Base-by-base conservation (phyloP, 1,140 invertebrate genomes). In the Saxidomus purpurata region DNA sequence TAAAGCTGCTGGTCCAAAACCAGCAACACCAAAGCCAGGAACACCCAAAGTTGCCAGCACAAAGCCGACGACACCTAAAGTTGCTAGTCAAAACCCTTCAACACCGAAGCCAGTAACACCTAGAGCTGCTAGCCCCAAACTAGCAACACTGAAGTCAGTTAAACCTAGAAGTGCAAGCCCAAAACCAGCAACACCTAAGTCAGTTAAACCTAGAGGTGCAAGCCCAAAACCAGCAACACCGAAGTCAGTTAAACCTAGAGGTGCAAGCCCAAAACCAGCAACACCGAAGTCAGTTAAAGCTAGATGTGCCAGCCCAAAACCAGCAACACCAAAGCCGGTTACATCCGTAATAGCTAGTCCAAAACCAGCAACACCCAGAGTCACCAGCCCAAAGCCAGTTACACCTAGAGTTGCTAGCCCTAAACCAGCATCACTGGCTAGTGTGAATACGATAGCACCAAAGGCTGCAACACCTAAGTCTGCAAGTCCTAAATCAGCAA, bases 41-140 rank as follows among this genome's bases (percentile, higher is more conserved):
- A 79, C 71, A 40, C 55, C 71, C n/a, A 79, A n/a, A 77, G 34
- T 49, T 43, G 74, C 52, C 17, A 87, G 34, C 19, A 71, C 71
- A 1, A 89, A 59, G 28, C 22, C 59, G 36, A 31, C 74, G 19
- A 80, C 74, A 34, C 85, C 69, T 31, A 77, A 36, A 38, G 84
- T 47, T 28, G 19, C 31, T 4, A 86, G 31, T 59, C 84, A 43
- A 36, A 86, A 87, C n/a, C 52, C 74, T 13, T 55, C 59, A 28
- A 67, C 76, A 63, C 79, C 87, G 0, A 89, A 63, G 31, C n/a
- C 59, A 2, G 25, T 28, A n/a, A 82, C 59, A 19, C 87, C 77
- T 52, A 71, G 67, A 55, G 55, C 43, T 71, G 77, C 87, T 22
- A 88, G 77, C 47, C 87, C 87, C 40, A 87, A 49, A 43, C 22